Evolutionary conservation across 2,113 vertebrate species (phyloP).

Genomic region (Balaenoptera acutorostrata): DNA sequence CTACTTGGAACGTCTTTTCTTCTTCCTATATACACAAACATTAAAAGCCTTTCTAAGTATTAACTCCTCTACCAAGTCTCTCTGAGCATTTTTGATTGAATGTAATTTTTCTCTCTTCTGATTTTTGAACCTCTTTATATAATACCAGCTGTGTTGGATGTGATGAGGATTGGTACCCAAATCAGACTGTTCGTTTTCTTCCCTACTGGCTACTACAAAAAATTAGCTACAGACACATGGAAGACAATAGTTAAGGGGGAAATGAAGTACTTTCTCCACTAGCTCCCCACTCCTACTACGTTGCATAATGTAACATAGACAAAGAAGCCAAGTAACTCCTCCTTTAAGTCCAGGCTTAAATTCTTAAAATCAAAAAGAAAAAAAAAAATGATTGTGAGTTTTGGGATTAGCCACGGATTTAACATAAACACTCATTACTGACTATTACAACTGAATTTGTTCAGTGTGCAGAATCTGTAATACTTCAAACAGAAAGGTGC

Average conservation of each 20-base stretch:
- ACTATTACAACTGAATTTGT: not conserved
- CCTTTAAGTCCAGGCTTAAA: not conserved
- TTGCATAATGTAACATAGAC: not conserved
- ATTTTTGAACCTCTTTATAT: not conserved
- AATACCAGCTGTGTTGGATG: not conserved
- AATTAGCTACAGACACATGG: not conserved
- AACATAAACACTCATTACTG: not conserved
- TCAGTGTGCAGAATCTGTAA: not conserved
- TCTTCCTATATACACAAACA: not conserved
- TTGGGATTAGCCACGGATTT: not conserved
- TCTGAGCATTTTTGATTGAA: not conserved
- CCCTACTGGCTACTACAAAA: not conserved
- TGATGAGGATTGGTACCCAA: not conserved
- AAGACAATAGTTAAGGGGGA: not conserved
- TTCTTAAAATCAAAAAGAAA: not conserved
- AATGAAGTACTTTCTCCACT: not conserved
- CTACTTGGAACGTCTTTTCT: not conserved
- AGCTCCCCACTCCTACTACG: not conserved
- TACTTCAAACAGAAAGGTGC: not conserved
- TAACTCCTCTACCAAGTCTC: not conserved
- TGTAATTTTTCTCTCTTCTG: not conserved
- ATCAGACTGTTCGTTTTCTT: not conserved
- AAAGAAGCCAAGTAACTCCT: not conserved
- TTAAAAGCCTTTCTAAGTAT: not conserved
- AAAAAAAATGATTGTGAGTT: not conserved